phyloP scores from a whole-genome alignment of 2,888 invertebrate genomes.

The Protodeltote pygarga region DNA sequence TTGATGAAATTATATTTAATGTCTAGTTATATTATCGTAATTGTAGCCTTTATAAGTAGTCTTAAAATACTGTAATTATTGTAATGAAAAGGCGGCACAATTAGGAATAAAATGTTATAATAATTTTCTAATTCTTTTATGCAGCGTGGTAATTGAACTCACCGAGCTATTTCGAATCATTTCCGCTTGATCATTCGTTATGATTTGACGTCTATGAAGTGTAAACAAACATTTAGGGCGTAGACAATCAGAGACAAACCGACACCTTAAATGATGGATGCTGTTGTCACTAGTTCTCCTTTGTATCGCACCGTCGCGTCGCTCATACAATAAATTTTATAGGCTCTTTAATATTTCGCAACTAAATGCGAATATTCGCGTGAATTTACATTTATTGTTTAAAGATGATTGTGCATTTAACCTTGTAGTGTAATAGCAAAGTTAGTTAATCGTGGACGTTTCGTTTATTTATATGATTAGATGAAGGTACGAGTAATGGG shows the following conservation, averaged over 20 bases:
- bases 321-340: constrained; percentile 45
- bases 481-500: constrained; percentile 43
- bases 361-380: constrained; percentile 43
- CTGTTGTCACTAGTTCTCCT: constrained; percentile 31
- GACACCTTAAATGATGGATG: constrained; percentile 38
- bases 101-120: constrained; percentile 43
- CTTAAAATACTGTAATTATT: constrained; percentile 32
- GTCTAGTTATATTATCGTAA: constrained; percentile 35
- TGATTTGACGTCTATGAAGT: constrained; percentile 49
- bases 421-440: constrained; percentile 42
- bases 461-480: constrained; percentile 56
- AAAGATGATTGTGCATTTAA: constrained; percentile 32
- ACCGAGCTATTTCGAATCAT: constrained; percentile 42
- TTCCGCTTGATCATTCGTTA: constrained; percentile 62
- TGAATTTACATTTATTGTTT: constrained; percentile 46
- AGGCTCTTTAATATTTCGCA: constrained; percentile 39
- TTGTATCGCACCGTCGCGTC: constrained; percentile 23
- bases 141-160: constrained; percentile 42
- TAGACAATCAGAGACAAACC: constrained; percentile 17
- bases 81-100: constrained; percentile 38
- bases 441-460: constrained; percentile 48
- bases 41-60: constrained; percentile 20
- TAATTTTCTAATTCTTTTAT: constrained; percentile 51
- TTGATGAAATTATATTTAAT: constrained; percentile 33
- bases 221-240: constrained; percentile 37